phyloP scores from a whole-genome alignment of 2,113 vertebrate genomes.

The Hystrix cristata region DNA sequence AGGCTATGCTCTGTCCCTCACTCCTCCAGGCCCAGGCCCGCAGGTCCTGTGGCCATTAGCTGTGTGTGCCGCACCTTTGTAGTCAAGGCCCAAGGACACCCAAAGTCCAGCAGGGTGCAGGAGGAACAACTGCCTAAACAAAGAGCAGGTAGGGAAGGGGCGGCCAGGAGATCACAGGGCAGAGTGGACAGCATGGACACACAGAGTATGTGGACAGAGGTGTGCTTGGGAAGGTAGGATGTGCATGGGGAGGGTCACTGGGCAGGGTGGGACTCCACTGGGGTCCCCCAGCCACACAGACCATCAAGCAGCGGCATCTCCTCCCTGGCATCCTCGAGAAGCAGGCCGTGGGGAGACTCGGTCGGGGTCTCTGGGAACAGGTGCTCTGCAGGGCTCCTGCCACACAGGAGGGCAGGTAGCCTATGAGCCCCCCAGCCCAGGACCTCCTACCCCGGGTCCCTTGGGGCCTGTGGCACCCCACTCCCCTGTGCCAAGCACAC shows the following conservation, averaged over 20 bases:
- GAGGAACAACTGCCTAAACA: background rate
- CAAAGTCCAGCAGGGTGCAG: background rate
- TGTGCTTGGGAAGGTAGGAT: background rate
- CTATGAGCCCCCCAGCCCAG: background rate
- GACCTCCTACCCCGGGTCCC: background rate
- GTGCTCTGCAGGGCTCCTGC: background rate
- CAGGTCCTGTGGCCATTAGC: background rate
- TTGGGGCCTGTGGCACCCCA: background rate
- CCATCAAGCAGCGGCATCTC: too few species aligned
- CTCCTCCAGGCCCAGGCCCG: background rate
- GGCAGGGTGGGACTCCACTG: too few species aligned
- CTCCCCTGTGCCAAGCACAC: background rate
- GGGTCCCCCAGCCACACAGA: background rate
- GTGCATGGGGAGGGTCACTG: background rate
- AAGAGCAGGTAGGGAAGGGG: background rate
- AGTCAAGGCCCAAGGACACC: background rate
- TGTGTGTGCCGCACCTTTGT: background rate
- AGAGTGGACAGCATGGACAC: background rate
- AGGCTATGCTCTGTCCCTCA: too few species aligned
- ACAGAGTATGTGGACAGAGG: background rate
- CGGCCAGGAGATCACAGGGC: background rate
- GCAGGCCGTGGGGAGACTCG: background rate
- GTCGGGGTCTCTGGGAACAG: background rate
- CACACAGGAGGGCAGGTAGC: background rate
- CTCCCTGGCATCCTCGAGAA: background rate